Evolutionary conservation across 2,113 vertebrate genomes (phyloP).

Genomic region (Synchiropus splendidus): DNA sequence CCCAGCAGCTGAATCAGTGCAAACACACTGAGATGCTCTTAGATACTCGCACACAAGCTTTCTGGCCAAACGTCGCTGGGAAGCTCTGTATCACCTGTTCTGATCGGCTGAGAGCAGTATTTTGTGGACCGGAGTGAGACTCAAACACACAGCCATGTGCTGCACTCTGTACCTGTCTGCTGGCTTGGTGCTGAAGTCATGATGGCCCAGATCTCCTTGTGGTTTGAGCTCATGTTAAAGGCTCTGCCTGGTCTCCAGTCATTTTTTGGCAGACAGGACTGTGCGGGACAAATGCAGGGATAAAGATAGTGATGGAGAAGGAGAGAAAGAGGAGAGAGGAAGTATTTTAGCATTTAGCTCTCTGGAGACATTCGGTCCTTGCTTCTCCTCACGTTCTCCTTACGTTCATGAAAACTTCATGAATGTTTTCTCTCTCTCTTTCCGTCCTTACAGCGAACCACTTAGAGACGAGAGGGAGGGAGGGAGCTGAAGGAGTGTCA

Average conservation of each 20-base stretch:
- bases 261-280: constrained; percentile 3
- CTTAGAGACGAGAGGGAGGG: constrained; percentile 33
- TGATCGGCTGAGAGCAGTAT: no score
- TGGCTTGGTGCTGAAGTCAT: no score
- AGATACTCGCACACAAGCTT: no score
- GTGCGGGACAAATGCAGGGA: not conserved
- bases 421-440: constrained; percentile 9
- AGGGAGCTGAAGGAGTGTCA: constrained; percentile 2
- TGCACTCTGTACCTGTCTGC: no score
- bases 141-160: no score
- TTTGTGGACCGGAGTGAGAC: no score
- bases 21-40: constrained; percentile 10
- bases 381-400: constrained; percentile 10
- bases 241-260: no score
- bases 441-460: constrained; percentile 28
- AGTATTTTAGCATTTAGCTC: constrained; percentile 19
- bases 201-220: no score
- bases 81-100: no score
- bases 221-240: no score
- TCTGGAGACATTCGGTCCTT: constrained; percentile 21
- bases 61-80: no score
- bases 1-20: constrained; percentile 43
- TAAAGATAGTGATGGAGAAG: not conserved
- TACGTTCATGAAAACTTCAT: constrained; percentile 41
- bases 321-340: constrained; percentile 2